A percentile compares a stretch with the other conserved stretches of the same genome.
phyloP scores from a whole-genome alignment of 1,140 invertebrate genomes.

The Ctenoplectra terminalis region DNA sequence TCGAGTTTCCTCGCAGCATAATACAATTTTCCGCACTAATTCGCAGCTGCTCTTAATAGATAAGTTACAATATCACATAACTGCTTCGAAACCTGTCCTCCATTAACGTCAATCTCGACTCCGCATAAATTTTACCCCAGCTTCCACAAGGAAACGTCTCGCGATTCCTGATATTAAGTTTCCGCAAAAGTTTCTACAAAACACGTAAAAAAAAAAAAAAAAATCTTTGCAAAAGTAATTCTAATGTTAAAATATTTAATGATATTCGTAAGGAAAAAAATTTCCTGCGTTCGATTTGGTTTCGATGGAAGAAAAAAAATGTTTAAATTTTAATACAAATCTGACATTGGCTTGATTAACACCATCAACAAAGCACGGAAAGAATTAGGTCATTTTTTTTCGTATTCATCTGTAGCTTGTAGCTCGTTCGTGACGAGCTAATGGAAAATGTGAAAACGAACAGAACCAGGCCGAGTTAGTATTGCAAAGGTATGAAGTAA shows the following conservation, averaged over 20 bases:
- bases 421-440: constrained; percentile 7
- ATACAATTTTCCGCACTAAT: neutral
- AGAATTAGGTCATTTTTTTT: constrained; percentile 11
- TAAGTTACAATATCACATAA: neutral
- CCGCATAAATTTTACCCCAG: neutral
- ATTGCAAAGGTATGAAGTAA: neutral
- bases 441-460: constrained; percentile 23
- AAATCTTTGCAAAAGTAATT: too few species aligned
- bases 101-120: neutral
- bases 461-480: constrained; percentile 9
- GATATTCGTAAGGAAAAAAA: too few species aligned
- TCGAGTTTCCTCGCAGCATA: neutral
- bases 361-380: neutral
- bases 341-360: neutral
- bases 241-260: too few species aligned
- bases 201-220: too few species aligned
- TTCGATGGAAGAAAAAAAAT: neutral
- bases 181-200: too few species aligned
- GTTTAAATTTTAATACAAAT: neutral
- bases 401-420: neutral
- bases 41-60: neutral
- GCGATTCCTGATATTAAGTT: too few species aligned
- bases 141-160: too few species aligned
- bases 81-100: neutral
- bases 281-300: neutral